Evolutionary conservation across 2,797 vertebrate genomes (phyloP).

Genomic region (Danionella dracula): DNA sequence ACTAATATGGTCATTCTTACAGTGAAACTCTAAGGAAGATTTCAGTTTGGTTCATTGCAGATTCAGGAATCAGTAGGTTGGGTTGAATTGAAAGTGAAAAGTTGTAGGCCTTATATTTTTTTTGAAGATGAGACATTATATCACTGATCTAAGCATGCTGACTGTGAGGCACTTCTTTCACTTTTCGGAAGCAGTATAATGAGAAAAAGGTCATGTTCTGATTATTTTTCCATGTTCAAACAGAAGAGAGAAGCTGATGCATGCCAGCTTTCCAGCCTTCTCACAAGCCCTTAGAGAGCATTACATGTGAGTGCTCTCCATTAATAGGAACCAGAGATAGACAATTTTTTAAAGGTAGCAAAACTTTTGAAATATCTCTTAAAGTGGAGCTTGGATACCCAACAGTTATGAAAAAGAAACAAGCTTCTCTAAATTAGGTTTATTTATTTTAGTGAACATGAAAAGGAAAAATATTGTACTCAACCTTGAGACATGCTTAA

Average conservation of each 20-base stretch:
- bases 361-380: slow-evolving; percentile 49
- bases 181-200: background rate
- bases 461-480: too few relatives aligned
- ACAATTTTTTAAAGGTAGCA: slow-evolving; percentile 47
- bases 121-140: background rate
- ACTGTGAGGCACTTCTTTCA: background rate
- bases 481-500: too few relatives aligned
- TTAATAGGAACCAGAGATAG: slow-evolving; percentile 60
- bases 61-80: background rate
- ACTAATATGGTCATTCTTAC: too few relatives aligned
- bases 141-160: background rate
- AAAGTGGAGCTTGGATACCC: slow-evolving; percentile 52
- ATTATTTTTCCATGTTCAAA: slow-evolving; percentile 13
- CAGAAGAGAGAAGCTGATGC: slow-evolving; percentile 35
- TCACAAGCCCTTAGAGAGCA: slow-evolving; percentile 45
- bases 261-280: slow-evolving; percentile 49
- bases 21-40: background rate
- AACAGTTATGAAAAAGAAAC: slow-evolving; percentile 54
- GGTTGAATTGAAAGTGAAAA: too few relatives aligned
- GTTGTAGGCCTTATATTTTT: too few relatives aligned
- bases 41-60: background rate
- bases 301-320: slow-evolving; percentile 38
- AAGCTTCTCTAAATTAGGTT: slow-evolving; percentile 53
- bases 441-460: background rate
- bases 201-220: background rate